Evolutionary conservation across 2,113 vertebrate genomes (phyloP), one percentile per base, ranked within the genome.

Genomic region (Colossoma macropomum): DNA sequence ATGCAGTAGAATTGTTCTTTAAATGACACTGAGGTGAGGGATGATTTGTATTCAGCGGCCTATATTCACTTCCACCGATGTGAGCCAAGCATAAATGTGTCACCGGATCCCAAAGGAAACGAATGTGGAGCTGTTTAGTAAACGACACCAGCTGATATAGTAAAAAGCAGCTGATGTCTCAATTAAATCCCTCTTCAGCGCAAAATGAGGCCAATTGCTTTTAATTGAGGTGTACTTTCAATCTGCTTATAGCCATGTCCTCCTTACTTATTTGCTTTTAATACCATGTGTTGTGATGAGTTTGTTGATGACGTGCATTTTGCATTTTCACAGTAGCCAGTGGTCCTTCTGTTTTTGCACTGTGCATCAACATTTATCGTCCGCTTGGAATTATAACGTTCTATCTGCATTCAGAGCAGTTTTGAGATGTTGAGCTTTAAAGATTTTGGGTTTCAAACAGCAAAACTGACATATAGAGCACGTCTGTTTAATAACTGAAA

Each of bases 61-160:
- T 89, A 91, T 85, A 90, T 92, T 60, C 79, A 0, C 54, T 83
- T 75, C 63, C 50, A 70, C 63, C 84, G 80, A 81, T 78, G 12
- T 21, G 21, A 88, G 81, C 54, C 25, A 27, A 60, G 32, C 81
- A 70, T 74, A 91, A 90, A 86, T 82, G 65, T 75, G 79, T 80
- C 87, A 82, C 77, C 41, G 75, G 65, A 88, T 59, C 86, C 89
- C 80, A 75, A 83, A 75, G 19, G 84, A 85, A 82, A 83, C 7
- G 19, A 81, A 83, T 79, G 79, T 89, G 88, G 87, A 90, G 75
- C 88, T 91, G 88, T 92, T 92, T 92, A 90, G 86, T 80, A 90
- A 85, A 84, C 50, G 88, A 72, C 90, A 89, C 83, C 76, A 79
- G 73, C 82, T 88, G 85, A 87, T 88, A 87, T 83, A 88, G 81